Percentiles rank a stretch among this genome's conserved stretches.
Evolutionary conservation across 2,888 invertebrate species (phyloP).

Genomic region (Andrena trimmerana): DNA sequence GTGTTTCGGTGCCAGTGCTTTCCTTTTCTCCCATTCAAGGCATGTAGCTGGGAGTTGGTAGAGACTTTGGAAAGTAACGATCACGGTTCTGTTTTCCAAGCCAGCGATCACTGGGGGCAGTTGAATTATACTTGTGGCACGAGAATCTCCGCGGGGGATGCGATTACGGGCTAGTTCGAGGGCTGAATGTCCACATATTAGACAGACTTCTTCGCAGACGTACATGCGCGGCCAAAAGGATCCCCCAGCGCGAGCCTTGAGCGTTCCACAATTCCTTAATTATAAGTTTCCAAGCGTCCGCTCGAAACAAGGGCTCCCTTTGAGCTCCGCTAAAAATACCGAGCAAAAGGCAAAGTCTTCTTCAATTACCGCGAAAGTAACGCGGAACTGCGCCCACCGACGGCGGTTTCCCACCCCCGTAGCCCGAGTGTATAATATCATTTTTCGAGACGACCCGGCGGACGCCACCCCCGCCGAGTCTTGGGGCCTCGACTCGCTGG

Average conservation of each 20-base stretch:
- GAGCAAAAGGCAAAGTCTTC: constrained; percentile 21
- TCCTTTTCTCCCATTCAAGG: background rate
- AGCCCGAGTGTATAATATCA: constrained; percentile 21
- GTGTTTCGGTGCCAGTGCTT: constrained; percentile 4
- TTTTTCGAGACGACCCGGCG: constrained; percentile 13
- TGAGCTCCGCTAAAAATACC: constrained; percentile 8
- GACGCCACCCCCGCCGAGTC: background rate
- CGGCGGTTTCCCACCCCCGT: background rate
- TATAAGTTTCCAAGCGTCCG: constrained; percentile 30
- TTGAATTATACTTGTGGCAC: too few species aligned
- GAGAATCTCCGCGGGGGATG: too few species aligned
- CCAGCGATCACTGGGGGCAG: background rate
- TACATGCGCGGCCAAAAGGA: background rate
- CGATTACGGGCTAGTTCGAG: background rate
- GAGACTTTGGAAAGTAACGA: too few species aligned
- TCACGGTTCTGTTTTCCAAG: background rate
- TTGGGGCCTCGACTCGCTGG: constrained; percentile 12
- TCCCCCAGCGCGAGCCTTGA: background rate
- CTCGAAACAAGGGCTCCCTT: constrained; percentile 11
- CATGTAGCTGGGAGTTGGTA: background rate
- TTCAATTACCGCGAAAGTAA: constrained; percentile 25
- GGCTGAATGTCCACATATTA: background rate
- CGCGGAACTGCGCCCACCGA: background rate
- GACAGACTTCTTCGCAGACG: background rate
- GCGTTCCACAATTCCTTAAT: constrained; percentile 38